A percentile compares a stretch with the other conserved stretches of the same genome.
Evolutionary conservation across 1,140 invertebrate species (phyloP).

Genomic region (Eupristina koningsbergeri): DNA sequence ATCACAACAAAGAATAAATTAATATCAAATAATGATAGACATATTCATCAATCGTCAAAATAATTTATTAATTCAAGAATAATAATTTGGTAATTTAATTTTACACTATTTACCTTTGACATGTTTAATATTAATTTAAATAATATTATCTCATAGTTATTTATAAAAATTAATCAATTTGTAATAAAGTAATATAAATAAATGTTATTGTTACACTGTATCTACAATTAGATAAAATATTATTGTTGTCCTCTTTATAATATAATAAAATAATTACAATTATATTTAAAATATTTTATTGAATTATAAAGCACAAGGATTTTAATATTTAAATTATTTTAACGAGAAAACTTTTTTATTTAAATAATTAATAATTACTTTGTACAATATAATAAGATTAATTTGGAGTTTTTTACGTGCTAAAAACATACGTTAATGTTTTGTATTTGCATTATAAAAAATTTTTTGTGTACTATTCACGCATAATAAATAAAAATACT

Average conservation of each 20-base stretch:
- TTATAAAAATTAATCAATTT: too few species aligned
- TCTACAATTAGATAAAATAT: too few species aligned
- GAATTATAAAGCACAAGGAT: too few species aligned
- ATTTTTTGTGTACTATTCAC: neutral
- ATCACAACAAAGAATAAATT: neutral
- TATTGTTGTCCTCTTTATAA: too few species aligned
- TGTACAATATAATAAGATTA: neutral
- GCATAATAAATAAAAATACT: neutral
- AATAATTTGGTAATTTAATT: neutral
- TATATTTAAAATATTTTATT: too few species aligned
- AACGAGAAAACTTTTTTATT: neutral
- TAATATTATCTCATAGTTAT: too few species aligned
- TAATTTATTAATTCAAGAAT: neutral
- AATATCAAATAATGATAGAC: neutral
- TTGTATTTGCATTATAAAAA: neutral
- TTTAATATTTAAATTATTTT: too few species aligned
- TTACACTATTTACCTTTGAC: neutral
- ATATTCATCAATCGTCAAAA: neutral
- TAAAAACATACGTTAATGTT: neutral
- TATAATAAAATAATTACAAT: too few species aligned
- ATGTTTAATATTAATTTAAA: too few species aligned
- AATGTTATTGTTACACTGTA: too few species aligned
- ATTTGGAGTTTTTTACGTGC: too few species aligned
- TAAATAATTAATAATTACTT: neutral
- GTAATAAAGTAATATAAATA: too few species aligned